phyloP scores from a whole-genome alignment of 2,888 invertebrate genomes.

The Limnephilus marmoratus region DNA sequence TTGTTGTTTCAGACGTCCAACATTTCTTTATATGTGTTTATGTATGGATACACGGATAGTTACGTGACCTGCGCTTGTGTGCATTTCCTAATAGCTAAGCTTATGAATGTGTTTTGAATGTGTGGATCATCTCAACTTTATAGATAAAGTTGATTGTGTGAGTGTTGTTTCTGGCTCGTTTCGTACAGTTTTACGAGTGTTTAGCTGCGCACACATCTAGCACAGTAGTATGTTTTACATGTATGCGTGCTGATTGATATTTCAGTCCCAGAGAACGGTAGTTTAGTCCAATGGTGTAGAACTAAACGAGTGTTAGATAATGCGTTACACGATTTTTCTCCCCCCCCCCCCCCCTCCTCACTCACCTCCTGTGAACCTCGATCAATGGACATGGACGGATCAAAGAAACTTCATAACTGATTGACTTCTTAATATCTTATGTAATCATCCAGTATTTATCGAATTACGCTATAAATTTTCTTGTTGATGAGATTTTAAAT shows the following conservation, averaged over 20 bases:
- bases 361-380: not conserved
- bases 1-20: not conserved
- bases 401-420: slow-evolving; percentile 19
- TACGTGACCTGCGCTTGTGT: not conserved
- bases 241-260: slow-evolving; percentile 38
- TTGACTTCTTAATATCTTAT: not conserved
- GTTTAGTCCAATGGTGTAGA: slow-evolving; percentile 23
- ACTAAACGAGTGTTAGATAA: slow-evolving; percentile 46
- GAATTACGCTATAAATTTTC: not conserved
- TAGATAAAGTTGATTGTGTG: slow-evolving; percentile 20
- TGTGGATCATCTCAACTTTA: not conserved
- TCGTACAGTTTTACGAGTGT: slow-evolving; percentile 23
- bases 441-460: not conserved
- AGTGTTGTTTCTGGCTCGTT: slow-evolving; percentile 22
- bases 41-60: not conserved
- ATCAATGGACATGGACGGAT: not conserved
- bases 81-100: not conserved
- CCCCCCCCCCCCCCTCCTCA: too few relatives aligned
- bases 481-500: not conserved
- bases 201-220: not conserved
- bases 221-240: not conserved
- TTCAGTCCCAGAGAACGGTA: slow-evolving; percentile 41
- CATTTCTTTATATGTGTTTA: not conserved
- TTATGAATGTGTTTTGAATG: slow-evolving; percentile 49
- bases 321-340: slow-evolving; percentile 31